These are phyloP conservation scores for Scaptomyza hsui DNA, from an alignment of 1,140 invertebrate genomes.

Conservation along the genomic window DNA sequence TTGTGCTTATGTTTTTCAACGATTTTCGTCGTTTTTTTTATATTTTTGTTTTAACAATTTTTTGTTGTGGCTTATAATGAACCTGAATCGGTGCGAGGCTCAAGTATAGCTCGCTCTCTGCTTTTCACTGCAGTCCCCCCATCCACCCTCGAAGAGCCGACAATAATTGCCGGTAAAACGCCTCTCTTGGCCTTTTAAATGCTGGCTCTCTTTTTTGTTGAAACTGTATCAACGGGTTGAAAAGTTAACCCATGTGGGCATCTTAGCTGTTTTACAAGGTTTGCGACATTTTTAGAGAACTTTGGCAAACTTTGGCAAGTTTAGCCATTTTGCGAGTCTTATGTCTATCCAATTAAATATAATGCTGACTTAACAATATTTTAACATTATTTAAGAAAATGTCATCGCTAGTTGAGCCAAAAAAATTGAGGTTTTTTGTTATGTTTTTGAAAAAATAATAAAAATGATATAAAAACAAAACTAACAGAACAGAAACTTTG, in stretches of 20 bases:
- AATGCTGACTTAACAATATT: too few relatives aligned
- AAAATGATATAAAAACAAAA: too few relatives aligned
- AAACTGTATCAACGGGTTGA: conserved; percentile 35
- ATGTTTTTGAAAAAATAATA: too few relatives aligned
- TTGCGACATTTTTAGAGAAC: not conserved
- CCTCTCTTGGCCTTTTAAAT: conserved; percentile 81
- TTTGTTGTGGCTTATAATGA: conserved; percentile 70
- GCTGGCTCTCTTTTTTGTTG: conserved; percentile 57
- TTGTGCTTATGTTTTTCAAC: conserved; percentile 63
- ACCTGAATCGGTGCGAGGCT: conserved; percentile 49
- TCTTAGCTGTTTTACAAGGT: not conserved
- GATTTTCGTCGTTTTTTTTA: conserved; percentile 33
- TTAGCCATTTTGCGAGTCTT: too few relatives aligned
- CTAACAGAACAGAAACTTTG: too few relatives aligned
- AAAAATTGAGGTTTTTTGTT: too few relatives aligned
- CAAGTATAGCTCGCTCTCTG: not conserved
- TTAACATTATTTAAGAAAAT: too few relatives aligned
- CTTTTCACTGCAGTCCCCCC: not conserved
- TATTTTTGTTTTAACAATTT: not conserved
- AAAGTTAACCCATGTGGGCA: not conserved
- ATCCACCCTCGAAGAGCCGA: not conserved
- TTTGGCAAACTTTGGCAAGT: too few relatives aligned
- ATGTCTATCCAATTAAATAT: too few relatives aligned
- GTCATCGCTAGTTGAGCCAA: too few relatives aligned
- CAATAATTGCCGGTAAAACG: conserved; percentile 80